These are phyloP conservation scores for Orthonyx spaldingii DNA, from an alignment of 2,113 vertebrate genomes.

Conservation along the genomic window DNA sequence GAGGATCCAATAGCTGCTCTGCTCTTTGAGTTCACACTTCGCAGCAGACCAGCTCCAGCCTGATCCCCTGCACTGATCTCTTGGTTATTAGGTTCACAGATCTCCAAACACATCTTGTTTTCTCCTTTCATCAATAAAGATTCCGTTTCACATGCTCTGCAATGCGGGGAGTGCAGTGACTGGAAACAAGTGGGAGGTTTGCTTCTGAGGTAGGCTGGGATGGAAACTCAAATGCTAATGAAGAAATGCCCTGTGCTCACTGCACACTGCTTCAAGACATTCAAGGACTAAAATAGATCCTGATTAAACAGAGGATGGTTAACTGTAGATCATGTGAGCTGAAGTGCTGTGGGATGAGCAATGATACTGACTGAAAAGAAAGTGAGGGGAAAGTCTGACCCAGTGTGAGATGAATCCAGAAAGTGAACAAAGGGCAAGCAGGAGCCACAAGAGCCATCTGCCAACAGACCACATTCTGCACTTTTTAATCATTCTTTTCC, in stretches of 20 bases:
- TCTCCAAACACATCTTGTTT: not conserved
- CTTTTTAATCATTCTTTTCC: constrained; percentile 4
- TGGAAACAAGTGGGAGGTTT: not conserved
- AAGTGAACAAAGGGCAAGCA: not conserved
- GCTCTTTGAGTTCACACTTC: not conserved
- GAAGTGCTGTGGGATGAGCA: not conserved
- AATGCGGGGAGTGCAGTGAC: not conserved
- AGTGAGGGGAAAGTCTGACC: not conserved
- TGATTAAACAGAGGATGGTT: not conserved
- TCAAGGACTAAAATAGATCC: not conserved
- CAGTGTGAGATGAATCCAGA: not conserved
- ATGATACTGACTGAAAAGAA: not conserved
- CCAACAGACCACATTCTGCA: not conserved
- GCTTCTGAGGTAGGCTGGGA: not conserved
- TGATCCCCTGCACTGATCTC: not conserved
- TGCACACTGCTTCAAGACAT: not conserved
- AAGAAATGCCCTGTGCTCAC: not conserved
- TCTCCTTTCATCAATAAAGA: not conserved
- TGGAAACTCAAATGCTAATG: not conserved
- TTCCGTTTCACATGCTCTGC: not conserved
- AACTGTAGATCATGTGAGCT: not conserved
- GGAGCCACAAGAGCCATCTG: not conserved
- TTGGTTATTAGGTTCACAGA: not conserved
- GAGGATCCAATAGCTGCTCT: not conserved
- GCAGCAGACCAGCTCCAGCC: not conserved